Evolutionary conservation across 2,113 vertebrate species (phyloP).

Genomic region (Tapirus terrestris): DNA sequence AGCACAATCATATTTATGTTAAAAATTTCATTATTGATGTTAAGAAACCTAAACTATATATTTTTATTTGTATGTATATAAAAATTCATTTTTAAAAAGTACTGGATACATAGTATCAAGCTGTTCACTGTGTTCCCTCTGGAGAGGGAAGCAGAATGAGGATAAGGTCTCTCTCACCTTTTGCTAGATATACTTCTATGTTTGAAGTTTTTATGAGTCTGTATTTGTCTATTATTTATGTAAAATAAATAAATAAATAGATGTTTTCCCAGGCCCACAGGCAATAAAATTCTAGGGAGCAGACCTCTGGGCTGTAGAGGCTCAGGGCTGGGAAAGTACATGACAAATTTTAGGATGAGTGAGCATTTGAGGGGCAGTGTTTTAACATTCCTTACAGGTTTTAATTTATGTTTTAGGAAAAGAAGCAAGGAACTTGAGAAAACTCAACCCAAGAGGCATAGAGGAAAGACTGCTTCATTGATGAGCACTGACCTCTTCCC

Average conservation of each 20-base stretch:
- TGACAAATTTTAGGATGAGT: neutral
- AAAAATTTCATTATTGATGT: neutral
- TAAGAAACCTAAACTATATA: neutral
- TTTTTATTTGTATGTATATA: conserved; percentile 13
- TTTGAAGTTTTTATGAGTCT: conserved; percentile 39
- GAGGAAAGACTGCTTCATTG: neutral
- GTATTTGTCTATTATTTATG: neutral
- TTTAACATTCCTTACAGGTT: neutral
- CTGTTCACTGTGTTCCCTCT: neutral
- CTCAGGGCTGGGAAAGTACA: neutral
- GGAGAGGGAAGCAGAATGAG: neutral
- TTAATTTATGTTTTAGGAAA: neutral
- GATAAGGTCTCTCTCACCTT: neutral
- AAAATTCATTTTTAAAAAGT: neutral
- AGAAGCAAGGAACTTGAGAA: neutral
- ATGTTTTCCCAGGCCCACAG: neutral
- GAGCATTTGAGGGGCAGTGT: neutral
- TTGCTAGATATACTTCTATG: neutral
- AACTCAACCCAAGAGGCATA: neutral
- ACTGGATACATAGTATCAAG: neutral
- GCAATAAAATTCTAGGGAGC: neutral
- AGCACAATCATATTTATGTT: neutral
- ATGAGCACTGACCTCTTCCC: neutral
- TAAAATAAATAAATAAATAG: neutral
- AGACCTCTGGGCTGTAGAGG: neutral